A percentile compares a stretch with the other conserved stretches of the same genome.
Evolutionary conservation across 2,113 vertebrate genomes (phyloP).

Genomic region (Amphiprion percula): DNA sequence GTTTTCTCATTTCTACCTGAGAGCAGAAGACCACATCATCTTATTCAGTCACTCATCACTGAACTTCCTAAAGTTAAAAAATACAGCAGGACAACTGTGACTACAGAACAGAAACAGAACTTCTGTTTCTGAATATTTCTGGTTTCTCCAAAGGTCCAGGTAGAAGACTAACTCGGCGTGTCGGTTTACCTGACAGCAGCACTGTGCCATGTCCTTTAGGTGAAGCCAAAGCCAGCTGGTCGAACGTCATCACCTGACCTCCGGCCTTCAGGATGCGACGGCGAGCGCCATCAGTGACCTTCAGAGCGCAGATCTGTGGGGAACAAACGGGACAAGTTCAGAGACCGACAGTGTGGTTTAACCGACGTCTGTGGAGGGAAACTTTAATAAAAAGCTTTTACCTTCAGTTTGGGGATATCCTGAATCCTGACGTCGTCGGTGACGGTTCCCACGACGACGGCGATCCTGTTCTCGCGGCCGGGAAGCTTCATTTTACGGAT

Average conservation of each 20-base stretch:
- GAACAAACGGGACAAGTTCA: constrained; percentile 5
- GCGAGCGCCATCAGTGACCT: constrained; percentile 87
- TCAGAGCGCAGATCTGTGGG: constrained; percentile 89
- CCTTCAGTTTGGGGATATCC: constrained; percentile 93
- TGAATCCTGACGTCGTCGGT: constrained; percentile 92
- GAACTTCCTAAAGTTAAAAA: too few relatives aligned
- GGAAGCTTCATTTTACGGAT: constrained; percentile 92
- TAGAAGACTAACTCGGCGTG: not conserved
- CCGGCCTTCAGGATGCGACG: constrained; percentile 90
- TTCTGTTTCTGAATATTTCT: too few relatives aligned
- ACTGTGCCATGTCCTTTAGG: constrained; percentile 92
- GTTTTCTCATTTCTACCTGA: too few relatives aligned
- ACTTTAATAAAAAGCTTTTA: constrained; percentile 23
- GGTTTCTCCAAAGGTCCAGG: not conserved
- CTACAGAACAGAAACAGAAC: not conserved
- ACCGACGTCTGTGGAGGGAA: not conserved
- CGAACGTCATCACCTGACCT: constrained; percentile 92
- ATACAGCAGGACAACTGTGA: too few relatives aligned
- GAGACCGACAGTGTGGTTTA: not conserved
- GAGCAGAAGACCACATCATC: too few relatives aligned
- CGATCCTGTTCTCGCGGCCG: constrained; percentile 89
- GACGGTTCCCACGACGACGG: constrained; percentile 91
- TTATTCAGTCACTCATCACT: too few relatives aligned
- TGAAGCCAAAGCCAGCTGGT: constrained; percentile 92
- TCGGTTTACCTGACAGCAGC: constrained; percentile 89